Percentiles rank a stretch among this genome's conserved stretches.
phyloP scores from a whole-genome alignment of 2,888 invertebrate species.

The Drosophila melanosoma region DNA sequence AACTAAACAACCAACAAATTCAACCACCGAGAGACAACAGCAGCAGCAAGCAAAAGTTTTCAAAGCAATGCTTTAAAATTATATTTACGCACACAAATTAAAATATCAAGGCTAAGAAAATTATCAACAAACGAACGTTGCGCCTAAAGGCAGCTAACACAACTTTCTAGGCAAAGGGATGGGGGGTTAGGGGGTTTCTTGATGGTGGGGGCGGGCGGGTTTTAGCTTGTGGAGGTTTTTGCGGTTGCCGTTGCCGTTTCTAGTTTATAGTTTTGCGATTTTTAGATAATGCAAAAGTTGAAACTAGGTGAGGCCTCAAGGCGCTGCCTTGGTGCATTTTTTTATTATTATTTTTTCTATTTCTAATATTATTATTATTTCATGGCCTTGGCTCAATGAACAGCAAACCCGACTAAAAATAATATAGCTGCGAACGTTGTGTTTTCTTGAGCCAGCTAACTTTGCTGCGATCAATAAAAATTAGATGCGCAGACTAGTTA shows the following conservation, averaged over 20 bases:
- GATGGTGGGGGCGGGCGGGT: no score
- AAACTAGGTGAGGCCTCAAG: constrained; percentile 73
- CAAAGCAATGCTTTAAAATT: constrained; percentile 73
- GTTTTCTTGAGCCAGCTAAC: constrained; percentile 1
- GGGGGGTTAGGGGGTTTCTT: not conserved
- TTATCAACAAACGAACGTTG: constrained; percentile 52
- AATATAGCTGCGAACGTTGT: not conserved
- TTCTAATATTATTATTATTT: not conserved
- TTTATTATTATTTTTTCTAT: constrained; percentile 8
- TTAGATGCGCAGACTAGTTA: constrained; percentile 25
- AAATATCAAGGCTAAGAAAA: constrained; percentile 69
- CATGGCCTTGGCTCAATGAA: constrained; percentile 23
- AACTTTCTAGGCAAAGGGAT: constrained; percentile 37
- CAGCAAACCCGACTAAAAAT: not conserved
- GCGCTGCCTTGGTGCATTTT: constrained; percentile 42
- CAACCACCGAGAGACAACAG: constrained; percentile 14
- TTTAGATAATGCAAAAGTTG: constrained; percentile 74
- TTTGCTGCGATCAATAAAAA: constrained; percentile 38
- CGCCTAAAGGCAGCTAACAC: constrained; percentile 62
- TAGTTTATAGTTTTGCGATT: constrained; percentile 73
- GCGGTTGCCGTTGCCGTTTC: constrained; percentile 39
- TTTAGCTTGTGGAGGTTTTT: not conserved
- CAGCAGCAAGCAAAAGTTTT: constrained; percentile 25
- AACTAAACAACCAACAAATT: not conserved
- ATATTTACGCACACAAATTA: constrained; percentile 79